Conservation (phyloP, 2,797 vertebrate genomes). For the Holocentrus rufus region DNA sequence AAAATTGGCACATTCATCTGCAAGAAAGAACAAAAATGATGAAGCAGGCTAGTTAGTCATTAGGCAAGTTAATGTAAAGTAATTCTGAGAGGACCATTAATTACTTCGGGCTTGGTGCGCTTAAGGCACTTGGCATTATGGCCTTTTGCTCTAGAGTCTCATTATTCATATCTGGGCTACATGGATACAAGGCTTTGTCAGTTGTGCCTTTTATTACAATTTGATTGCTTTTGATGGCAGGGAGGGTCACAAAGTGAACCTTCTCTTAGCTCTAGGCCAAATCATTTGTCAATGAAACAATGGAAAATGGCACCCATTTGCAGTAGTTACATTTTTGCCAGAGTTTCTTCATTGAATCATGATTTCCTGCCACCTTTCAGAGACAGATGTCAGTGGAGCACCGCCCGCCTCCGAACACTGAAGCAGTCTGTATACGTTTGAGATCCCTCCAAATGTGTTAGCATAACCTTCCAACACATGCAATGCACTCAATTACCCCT, state of each 20-base stretch:
- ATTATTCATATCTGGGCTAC: conserved; percentile 46
- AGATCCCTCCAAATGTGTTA: conserved; percentile 39
- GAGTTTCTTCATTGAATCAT: conserved; percentile 6
- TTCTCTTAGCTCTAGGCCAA: conserved; percentile 40
- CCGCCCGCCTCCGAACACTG: background rate
- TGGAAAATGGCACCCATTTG: conserved; percentile 48
- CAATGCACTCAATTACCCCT: conserved; percentile 32
- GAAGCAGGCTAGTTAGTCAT: conserved; percentile 10
- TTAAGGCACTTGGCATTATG: conserved; percentile 46
- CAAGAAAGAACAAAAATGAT: conserved; percentile 8
- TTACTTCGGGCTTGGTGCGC: conserved; percentile 36
- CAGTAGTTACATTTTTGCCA: conserved; percentile 30
- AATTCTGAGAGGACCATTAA: conserved; percentile 9
- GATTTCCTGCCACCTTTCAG: conserved; percentile 28
- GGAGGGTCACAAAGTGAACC: conserved; percentile 41
- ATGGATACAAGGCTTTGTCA: conserved; percentile 50
- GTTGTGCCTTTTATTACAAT: conserved; percentile 52
- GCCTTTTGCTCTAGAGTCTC: conserved; percentile 29
- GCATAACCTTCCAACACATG: conserved; percentile 37
- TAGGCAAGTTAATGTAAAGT: conserved; percentile 13
- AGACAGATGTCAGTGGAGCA: conserved; percentile 28
- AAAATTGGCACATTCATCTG: background rate
- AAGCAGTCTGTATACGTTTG: background rate
- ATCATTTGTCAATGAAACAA: conserved; percentile 58
- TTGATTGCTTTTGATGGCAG: conserved; percentile 54